Percentiles rank a stretch among this genome's conserved stretches.
Evolutionary conservation across 37 sponge, comb jelly and placozoan species (phyloP).

Genomic region (Mnemiopsis leidyi): DNA sequence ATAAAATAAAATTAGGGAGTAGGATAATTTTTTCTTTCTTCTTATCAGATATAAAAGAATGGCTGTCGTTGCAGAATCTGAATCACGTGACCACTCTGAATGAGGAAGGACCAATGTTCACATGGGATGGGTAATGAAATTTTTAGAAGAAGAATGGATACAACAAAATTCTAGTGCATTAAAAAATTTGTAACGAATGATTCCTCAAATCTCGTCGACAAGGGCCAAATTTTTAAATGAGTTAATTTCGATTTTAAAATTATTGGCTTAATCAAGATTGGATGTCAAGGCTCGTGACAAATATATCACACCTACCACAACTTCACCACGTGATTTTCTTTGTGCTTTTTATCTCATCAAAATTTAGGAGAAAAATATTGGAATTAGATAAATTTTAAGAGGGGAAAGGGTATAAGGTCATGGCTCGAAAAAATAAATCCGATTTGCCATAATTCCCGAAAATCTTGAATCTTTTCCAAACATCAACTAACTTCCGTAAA

Average conservation of each 20-base stretch:
- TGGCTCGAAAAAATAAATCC: background rate
- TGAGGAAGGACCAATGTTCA: background rate
- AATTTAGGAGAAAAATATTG: background rate
- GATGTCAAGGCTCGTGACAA: too few relatives aligned
- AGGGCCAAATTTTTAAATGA: background rate
- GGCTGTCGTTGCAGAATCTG: background rate
- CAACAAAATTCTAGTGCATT: background rate
- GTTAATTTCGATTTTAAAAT: background rate
- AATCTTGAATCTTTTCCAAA: background rate
- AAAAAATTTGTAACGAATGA: background rate
- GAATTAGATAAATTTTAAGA: background rate
- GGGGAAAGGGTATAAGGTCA: background rate
- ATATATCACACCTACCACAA: background rate
- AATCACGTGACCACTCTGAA: background rate
- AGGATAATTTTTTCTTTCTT: background rate
- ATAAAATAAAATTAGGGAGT: background rate
- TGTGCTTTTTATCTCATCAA: background rate
- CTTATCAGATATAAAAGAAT: background rate
- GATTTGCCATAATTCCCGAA: background rate
- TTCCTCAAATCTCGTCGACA: background rate
- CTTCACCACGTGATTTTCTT: background rate
- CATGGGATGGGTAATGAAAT: background rate
- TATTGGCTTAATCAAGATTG: too few relatives aligned
- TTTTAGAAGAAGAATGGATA: background rate
- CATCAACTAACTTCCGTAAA: too few relatives aligned